phyloP scores from a whole-genome alignment of 2,113 vertebrate species.

The Meriones unguiculatus region DNA sequence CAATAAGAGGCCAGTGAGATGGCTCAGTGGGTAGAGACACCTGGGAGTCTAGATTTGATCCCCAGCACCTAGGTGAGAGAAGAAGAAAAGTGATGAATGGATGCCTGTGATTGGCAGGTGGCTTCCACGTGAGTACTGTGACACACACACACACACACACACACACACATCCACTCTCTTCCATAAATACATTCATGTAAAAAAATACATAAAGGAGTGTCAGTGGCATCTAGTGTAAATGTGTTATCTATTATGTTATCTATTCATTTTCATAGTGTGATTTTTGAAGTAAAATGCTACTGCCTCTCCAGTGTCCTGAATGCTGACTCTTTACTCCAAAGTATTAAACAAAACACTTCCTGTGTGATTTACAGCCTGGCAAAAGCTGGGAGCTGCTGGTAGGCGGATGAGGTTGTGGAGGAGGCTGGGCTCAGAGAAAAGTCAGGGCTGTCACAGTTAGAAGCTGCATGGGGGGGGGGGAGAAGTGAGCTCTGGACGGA shows the following conservation, averaged over 20 bases:
- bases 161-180: not conserved
- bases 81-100: too few relatives aligned
- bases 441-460: not conserved
- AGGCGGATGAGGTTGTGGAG: not conserved
- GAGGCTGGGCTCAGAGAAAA: not conserved
- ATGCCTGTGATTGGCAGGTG: not conserved
- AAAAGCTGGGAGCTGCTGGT: not conserved
- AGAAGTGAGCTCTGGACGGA: not conserved
- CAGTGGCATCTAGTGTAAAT: not conserved
- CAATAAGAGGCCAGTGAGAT: not conserved
- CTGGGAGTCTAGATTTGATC: not conserved
- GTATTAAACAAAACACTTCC: not conserved
- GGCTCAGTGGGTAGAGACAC: not conserved
- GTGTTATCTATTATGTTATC: not conserved
- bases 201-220: not conserved
- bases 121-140: not conserved
- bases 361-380: not conserved
- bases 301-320: too few relatives aligned
- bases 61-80: not conserved
- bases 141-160: not conserved
- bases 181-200: not conserved
- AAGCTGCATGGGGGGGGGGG: not conserved
- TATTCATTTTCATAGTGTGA: not conserved
- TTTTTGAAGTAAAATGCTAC: slow-evolving; percentile 5
- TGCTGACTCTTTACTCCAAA: not conserved